Conservation (phyloP, 2,888 invertebrate species). For the Scaptomyza parva region DNA sequence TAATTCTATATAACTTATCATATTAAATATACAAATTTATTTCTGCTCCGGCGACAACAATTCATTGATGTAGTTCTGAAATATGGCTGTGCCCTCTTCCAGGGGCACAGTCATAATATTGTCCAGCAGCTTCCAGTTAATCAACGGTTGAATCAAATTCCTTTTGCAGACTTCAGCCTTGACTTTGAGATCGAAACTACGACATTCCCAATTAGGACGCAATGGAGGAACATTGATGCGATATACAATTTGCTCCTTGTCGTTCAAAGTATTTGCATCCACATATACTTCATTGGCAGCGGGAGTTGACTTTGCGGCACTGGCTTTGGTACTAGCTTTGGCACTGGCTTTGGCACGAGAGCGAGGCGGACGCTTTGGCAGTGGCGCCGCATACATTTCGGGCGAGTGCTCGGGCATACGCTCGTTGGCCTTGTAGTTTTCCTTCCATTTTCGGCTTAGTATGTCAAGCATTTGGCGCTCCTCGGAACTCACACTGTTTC, state of each 20-base stretch:
- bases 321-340: neutral
- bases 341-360: neutral
- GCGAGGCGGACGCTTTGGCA: neutral
- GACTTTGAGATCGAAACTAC: conserved; percentile 23
- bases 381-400: neutral
- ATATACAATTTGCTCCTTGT: conserved; percentile 16
- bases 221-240: conserved; percentile 22
- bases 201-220: conserved; percentile 15
- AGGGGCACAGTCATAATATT: conserved; percentile 30
- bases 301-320: neutral
- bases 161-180: conserved; percentile 17
- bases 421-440: neutral
- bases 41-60: neutral
- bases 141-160: conserved; percentile 21
- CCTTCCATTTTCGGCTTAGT: conserved; percentile 17
- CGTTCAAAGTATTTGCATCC: conserved; percentile 12
- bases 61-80: conserved; percentile 6
- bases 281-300: neutral
- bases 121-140: conserved; percentile 40
- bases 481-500: neutral
- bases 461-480: conserved; percentile 1
- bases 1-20: neutral
- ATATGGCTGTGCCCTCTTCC: neutral
- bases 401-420: neutral
- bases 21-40: neutral